Conservation (phyloP, 2,113 vertebrate genomes). For the Mormyrus iriodes region DNA sequence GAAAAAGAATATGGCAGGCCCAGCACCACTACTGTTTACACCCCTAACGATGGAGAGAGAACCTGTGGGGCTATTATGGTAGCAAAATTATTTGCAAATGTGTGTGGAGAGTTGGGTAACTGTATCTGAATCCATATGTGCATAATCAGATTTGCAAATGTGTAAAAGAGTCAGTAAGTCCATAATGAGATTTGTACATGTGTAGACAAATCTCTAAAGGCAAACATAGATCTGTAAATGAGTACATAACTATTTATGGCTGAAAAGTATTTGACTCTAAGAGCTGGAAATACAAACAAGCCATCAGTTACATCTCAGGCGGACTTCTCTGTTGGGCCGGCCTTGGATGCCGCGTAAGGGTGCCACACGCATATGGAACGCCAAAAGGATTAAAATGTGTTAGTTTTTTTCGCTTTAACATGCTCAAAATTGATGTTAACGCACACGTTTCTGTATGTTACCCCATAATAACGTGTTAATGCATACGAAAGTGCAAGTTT, state of each 20-base stretch:
- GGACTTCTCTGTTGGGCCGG: neutral
- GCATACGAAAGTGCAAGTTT: neutral
- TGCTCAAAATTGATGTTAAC: neutral
- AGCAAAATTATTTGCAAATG: neutral
- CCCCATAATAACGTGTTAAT: neutral
- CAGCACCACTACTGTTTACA: neutral
- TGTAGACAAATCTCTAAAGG: neutral
- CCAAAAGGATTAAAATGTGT: neutral
- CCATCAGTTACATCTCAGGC: neutral
- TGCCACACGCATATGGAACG: neutral
- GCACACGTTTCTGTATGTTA: too few species aligned
- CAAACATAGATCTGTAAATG: neutral
- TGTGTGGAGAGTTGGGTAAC: neutral
- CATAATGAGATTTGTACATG: neutral
- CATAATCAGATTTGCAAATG: neutral
- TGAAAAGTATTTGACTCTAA: neutral
- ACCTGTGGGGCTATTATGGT: neutral
- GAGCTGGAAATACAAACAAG: neutral
- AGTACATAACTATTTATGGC: neutral
- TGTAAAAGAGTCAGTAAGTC: neutral
- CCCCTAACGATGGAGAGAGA: neutral
- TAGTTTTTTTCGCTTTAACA: neutral
- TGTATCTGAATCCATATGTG: neutral
- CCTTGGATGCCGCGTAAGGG: neutral
- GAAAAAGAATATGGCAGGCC: neutral